Conservation (phyloP, 2,113 vertebrate species). For the Rhinolophus ferrumequinum region DNA sequence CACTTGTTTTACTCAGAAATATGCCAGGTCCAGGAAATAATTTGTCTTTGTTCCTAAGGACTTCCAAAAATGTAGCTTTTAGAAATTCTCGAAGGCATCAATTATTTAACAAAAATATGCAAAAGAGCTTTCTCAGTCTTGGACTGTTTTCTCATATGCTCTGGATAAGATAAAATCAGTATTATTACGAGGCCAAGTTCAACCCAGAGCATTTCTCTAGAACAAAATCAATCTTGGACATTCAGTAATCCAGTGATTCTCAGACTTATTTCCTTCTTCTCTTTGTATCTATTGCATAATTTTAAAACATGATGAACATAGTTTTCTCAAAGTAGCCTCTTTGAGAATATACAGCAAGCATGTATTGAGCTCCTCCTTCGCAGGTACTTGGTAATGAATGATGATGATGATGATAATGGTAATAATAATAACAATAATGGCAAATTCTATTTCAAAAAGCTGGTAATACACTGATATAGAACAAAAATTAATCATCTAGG, state of each 20-base stretch:
- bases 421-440: not conserved
- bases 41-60: not conserved
- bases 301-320: not conserved
- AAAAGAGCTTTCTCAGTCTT: not conserved
- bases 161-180: not conserved
- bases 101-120: slow-evolving; percentile 7
- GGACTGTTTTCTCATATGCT: not conserved
- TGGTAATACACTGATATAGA: not conserved
- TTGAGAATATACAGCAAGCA: not conserved
- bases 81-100: not conserved
- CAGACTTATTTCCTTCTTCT: not conserved
- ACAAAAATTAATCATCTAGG: slow-evolving; percentile 11
- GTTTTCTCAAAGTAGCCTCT: not conserved
- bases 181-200: not conserved
- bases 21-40: not conserved
- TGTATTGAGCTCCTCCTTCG: not conserved
- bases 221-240: not conserved
- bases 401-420: not conserved
- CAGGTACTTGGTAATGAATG: not conserved
- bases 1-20: slow-evolving; percentile 37
- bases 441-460: not conserved
- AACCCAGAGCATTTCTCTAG: not conserved
- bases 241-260: not conserved
- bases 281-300: not conserved
- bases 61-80: not conserved